Evolutionary conservation across 2,113 vertebrate genomes (phyloP), one percentile per base, ranked within the genome.

Genomic region (Daphoenositta chrysoptera): DNA sequence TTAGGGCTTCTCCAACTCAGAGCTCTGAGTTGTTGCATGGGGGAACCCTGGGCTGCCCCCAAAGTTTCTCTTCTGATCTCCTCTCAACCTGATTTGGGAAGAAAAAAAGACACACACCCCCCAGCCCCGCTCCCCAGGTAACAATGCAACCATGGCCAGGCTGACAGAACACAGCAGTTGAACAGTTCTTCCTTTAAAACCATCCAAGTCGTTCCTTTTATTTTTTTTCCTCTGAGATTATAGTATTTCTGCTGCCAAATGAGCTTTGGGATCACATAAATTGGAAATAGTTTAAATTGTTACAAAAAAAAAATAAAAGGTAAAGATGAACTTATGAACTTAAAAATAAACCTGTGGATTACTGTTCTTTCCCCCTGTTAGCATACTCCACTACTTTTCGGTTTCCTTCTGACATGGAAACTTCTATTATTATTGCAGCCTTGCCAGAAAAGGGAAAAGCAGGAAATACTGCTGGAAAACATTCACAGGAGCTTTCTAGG

Each of bases 361-460:
- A 45, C 18, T 45, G 26, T 20, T 80, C 13, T 82, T 58, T 24
- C 15, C 26, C 30, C 23, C 26, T 44, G 5, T 72, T 92, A 63
- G 48, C 53, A 64, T 26, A 39, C 9, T 39, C 66, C 24, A 18
- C 47, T 64, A 44, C 39, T 76, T 75, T 54, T 24, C 1, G 2
- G 24, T 76, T 94, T 93, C 76, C 64, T 80, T 86, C 63, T 75
- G 68, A 80, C 89, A 54, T 47, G 30, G 68, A 73, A 93, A 90
- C 50, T 73, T 81, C 66, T 93, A 4, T 68, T 79, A 57, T 5
- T 22, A 47, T 26, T 88, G 47, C 76, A 90, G 56, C 33, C 51
- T 83, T 73, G 54, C 71, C 76, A 81, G 56, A 47, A 83, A 88
- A 80, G 22, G 30, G 57, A 42, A 94, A 83, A 80, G 57, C 66